These are phyloP conservation scores for Idaea biselata DNA, from an alignment of 2,888 invertebrate species.

Conservation along the genomic window DNA sequence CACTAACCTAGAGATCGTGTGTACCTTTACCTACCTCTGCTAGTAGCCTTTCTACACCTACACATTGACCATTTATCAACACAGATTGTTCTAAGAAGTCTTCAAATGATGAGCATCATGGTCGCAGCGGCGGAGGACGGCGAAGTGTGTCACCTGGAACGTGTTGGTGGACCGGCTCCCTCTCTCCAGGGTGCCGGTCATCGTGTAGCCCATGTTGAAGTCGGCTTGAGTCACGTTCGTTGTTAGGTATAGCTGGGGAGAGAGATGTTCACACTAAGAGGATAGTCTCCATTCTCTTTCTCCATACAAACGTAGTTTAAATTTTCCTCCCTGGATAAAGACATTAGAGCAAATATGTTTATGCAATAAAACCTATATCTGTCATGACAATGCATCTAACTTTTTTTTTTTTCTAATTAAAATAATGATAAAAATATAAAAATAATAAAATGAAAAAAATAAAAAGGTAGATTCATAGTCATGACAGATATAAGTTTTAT, in stretches of 20 bases:
- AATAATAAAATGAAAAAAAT: too few species aligned
- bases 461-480: too few species aligned
- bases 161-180: conserved; percentile 88
- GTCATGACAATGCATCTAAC: too few species aligned
- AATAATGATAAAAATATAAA: too few species aligned
- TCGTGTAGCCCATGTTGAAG: conserved; percentile 94
- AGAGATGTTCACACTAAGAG: conserved; percentile 8
- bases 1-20: background rate
- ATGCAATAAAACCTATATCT: too few species aligned
- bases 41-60: background rate
- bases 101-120: conserved; percentile 81
- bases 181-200: conserved; percentile 91
- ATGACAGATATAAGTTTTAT: too few species aligned
- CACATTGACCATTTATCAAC: background rate
- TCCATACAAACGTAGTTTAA: too few species aligned
- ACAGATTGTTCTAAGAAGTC: conserved; percentile 43
- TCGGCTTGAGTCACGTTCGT: conserved; percentile 92
- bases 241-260: conserved; percentile 85
- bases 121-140: conserved; percentile 90
- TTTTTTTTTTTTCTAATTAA: too few species aligned
- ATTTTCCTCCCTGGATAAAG: too few species aligned
- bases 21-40: background rate
- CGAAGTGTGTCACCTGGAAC: conserved; percentile 93
- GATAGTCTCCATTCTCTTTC: too few species aligned
- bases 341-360: too few species aligned